Conservation (phyloP, 2,888 invertebrate species). For the Andrena praecox region DNA sequence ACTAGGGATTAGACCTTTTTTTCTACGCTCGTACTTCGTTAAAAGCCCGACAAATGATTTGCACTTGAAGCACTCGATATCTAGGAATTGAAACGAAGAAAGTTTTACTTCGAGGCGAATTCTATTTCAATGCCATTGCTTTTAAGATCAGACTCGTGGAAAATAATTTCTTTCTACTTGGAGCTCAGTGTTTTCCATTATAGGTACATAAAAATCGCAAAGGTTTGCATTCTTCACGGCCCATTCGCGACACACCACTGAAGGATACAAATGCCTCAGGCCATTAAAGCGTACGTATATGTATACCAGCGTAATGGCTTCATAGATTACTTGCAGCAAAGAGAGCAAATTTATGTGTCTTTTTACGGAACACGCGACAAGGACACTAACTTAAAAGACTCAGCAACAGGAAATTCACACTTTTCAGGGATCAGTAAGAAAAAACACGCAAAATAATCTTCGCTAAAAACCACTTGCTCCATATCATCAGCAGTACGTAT, state of each 20-base stretch:
- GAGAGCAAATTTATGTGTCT: slow-evolving; percentile 48
- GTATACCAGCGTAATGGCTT: slow-evolving; percentile 60
- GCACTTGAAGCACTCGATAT: background rate
- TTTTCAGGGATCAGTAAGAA: background rate
- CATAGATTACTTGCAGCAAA: slow-evolving; percentile 58
- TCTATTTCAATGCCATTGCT: too few species aligned
- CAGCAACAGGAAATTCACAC: background rate
- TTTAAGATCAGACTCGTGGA: background rate
- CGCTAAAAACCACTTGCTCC: background rate
- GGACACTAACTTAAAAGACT: background rate
- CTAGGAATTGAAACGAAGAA: background rate
- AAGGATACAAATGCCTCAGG: slow-evolving; percentile 56
- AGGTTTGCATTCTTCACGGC: slow-evolving; percentile 21
- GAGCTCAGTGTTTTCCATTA: background rate
- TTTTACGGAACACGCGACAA: slow-evolving; percentile 24
- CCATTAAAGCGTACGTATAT: slow-evolving; percentile 51
- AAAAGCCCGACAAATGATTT: background rate
- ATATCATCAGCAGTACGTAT: background rate
- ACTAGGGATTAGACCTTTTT: slow-evolving; percentile 30
- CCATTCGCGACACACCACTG: slow-evolving; percentile 26
- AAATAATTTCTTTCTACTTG: background rate
- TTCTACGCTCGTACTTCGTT: background rate
- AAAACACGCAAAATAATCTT: background rate
- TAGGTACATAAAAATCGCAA: slow-evolving; percentile 9
- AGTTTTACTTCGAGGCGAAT: too few species aligned